These are phyloP conservation scores for Entomyzon cyanotis DNA, from an alignment of 2,113 vertebrate species.

Conservation along the genomic window DNA sequence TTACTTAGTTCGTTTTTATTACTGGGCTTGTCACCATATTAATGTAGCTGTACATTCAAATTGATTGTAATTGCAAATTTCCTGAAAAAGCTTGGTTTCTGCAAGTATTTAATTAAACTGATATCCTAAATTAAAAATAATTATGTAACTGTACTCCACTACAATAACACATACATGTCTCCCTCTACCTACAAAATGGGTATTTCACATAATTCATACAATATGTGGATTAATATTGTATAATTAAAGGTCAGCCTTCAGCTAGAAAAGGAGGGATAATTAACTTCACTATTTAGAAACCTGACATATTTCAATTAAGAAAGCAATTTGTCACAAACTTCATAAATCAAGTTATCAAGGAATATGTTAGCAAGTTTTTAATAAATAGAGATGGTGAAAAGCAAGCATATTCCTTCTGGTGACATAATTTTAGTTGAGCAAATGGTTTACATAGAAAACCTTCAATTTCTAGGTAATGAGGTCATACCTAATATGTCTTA, in stretches of 20 bases:
- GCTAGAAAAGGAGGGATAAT: constrained; percentile 60
- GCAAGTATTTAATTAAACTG: constrained; percentile 80
- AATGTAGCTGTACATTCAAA: constrained; percentile 75
- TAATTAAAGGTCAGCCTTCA: constrained; percentile 61
- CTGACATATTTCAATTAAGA: constrained; percentile 62
- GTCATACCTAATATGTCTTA: background rate
- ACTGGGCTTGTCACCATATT: constrained; percentile 73
- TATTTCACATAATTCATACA: constrained; percentile 64
- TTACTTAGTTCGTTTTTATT: constrained; percentile 71
- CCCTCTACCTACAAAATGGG: constrained; percentile 68
- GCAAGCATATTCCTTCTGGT: background rate
- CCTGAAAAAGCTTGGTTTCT: constrained; percentile 76
- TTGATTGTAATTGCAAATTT: constrained; percentile 84
- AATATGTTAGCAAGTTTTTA: constrained; percentile 12
- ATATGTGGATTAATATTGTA: constrained; percentile 67
- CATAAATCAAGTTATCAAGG: constrained; percentile 31
- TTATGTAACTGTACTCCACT: constrained; percentile 79
- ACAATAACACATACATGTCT: constrained; percentile 69
- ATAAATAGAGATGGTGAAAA: constrained; percentile 32
- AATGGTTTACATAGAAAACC: background rate
- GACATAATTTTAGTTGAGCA: background rate
- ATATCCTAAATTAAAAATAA: constrained; percentile 81
- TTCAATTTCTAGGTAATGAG: background rate
- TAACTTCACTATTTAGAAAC: constrained; percentile 51
- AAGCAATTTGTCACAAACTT: constrained; percentile 52